These are phyloP conservation scores for Spodoptera frugiperda DNA, from an alignment of 1,140 invertebrate species.

Conservation along the genomic window DNA sequence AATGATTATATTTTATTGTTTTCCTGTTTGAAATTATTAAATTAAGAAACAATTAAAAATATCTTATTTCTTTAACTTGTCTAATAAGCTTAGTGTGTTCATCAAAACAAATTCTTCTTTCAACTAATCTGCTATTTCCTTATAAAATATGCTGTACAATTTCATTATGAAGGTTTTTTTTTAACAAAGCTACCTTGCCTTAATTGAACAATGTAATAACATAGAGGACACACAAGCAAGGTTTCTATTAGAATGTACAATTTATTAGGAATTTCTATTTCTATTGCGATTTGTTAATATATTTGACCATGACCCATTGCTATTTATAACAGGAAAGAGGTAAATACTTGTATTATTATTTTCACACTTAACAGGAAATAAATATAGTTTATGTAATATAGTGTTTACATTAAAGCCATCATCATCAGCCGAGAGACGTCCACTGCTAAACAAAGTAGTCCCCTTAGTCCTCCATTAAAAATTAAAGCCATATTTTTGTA, in stretches of 20 bases:
- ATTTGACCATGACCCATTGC: conserved; percentile 3
- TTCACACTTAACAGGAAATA: background rate
- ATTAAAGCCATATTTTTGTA: too few species aligned
- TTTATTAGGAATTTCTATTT: background rate
- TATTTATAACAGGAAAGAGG: conserved; percentile 3
- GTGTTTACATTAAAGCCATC: too few species aligned
- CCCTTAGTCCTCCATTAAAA: too few species aligned
- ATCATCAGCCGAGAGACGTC: too few species aligned
- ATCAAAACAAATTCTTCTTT: too few species aligned
- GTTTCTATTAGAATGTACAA: background rate
- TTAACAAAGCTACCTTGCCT: background rate
- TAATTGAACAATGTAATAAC: background rate
- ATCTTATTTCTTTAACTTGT: too few species aligned
- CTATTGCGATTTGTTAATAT: background rate
- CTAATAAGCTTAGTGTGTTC: too few species aligned
- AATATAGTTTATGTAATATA: too few species aligned
- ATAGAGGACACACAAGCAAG: conserved; percentile 1
- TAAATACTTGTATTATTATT: background rate
- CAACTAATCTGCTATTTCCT: background rate
- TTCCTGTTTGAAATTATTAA: too few species aligned
- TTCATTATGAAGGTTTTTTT: background rate
- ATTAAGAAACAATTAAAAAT: too few species aligned
- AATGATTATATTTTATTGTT: too few species aligned
- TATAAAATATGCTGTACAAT: background rate
- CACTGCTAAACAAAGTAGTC: too few species aligned